A percentile compares a stretch with the other conserved stretches of the same genome.
Conservation (phyloP, 2,113 vertebrate species). For the Bagarius yarrelli region DNA sequence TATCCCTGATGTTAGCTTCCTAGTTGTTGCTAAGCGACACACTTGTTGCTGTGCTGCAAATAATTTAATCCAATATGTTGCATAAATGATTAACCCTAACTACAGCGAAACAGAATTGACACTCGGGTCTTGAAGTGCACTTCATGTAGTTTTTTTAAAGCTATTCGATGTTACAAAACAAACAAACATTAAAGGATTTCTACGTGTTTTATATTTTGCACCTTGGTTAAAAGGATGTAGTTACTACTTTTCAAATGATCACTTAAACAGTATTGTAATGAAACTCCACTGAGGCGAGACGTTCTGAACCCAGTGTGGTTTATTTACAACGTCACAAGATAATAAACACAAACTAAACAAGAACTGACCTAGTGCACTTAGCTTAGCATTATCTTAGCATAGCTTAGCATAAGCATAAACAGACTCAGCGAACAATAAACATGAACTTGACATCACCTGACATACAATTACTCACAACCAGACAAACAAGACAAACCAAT, state of each 20-base stretch:
- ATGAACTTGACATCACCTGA: too few species aligned
- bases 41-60: background rate
- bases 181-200: background rate
- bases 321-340: too few species aligned
- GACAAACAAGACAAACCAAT: too few species aligned
- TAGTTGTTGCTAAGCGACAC: background rate
- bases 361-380: too few species aligned
- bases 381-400: too few species aligned
- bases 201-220: background rate
- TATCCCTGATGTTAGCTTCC: background rate
- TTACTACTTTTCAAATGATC: background rate
- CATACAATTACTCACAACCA: too few species aligned
- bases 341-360: too few species aligned
- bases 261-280: too few species aligned
- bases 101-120: background rate
- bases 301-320: too few species aligned
- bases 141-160: background rate
- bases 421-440: too few species aligned
- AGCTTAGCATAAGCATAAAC: too few species aligned
- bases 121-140: background rate
- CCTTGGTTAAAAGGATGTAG: background rate
- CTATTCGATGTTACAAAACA: background rate
- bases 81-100: background rate
- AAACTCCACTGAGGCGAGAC: too few species aligned
- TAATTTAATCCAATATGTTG: background rate